A percentile compares a stretch with the other conserved stretches of the same genome.
These are phyloP conservation scores for Coryphaenoides rupestris DNA, from an alignment of 2,113 vertebrate genomes.

Conservation along the genomic window DNA sequence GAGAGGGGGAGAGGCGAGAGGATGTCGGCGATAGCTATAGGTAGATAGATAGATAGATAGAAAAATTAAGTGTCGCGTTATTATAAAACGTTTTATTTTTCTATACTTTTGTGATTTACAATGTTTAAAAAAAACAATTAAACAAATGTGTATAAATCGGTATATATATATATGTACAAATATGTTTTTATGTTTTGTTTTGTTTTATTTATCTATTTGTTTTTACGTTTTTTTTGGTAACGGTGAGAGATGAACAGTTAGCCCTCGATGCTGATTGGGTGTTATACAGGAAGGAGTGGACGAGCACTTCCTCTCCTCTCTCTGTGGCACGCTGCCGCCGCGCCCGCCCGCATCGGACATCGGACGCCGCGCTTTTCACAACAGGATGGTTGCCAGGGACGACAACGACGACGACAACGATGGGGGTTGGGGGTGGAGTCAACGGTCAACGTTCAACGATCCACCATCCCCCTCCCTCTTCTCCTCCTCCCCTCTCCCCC, in stretches of 20 bases:
- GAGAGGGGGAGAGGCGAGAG: neutral
- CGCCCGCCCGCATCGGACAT: slow-evolving; percentile 16
- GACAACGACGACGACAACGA: neutral
- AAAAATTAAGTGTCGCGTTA: slow-evolving; percentile 64
- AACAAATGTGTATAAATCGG: slow-evolving; percentile 65
- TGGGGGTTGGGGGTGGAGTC: slow-evolving; percentile 39
- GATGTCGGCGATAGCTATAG: neutral
- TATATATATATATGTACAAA: slow-evolving; percentile 69
- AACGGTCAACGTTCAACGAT: slow-evolving; percentile 28
- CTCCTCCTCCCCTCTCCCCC: too few species aligned
- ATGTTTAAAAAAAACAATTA: slow-evolving; percentile 42
- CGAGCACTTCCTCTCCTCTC: slow-evolving; percentile 42
- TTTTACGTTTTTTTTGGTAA: slow-evolving; percentile 45
- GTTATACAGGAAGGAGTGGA: slow-evolving; percentile 58
- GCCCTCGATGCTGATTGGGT: slow-evolving; percentile 67
- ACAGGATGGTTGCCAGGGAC: neutral
- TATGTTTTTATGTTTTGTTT: slow-evolving; percentile 64
- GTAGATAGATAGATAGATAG: slow-evolving; percentile 53
- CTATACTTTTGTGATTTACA: slow-evolving; percentile 77
- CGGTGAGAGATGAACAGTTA: slow-evolving; percentile 66
- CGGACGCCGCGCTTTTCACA: too few species aligned
- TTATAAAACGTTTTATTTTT: slow-evolving; percentile 79
- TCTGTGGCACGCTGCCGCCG: slow-evolving; percentile 56
- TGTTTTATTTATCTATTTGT: slow-evolving; percentile 20
- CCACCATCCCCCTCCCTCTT: too few species aligned